These are phyloP conservation scores for Melieria omissa DNA, from an alignment of 2,888 invertebrate species.

Conservation along the genomic window DNA sequence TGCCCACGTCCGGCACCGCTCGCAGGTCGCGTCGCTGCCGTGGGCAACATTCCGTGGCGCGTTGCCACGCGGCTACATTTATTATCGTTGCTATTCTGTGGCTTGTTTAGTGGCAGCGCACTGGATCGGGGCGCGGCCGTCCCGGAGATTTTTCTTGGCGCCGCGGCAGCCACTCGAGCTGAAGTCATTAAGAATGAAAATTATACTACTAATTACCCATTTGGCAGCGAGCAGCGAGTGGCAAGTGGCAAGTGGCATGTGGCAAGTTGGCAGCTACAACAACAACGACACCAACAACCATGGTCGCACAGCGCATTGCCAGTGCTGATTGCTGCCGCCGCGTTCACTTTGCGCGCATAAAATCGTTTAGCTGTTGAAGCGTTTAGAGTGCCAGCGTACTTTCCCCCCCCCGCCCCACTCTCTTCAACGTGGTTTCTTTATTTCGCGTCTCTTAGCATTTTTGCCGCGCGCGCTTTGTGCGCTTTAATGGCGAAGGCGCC, in stretches of 20 bases:
- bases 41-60: neutral
- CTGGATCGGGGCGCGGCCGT: neutral
- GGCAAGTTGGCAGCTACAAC: neutral
- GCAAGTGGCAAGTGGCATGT: neutral
- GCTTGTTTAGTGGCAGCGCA: slow-evolving; percentile 6
- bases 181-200: slow-evolving; percentile 58
- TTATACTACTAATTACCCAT: slow-evolving; percentile 59
- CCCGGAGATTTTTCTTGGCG: slow-evolving; percentile 27
- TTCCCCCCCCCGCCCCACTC: neutral
- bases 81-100: slow-evolving; percentile 19
- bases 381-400: no score
- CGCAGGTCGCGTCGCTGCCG: neutral
- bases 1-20: neutral
- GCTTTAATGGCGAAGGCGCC: neutral
- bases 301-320: neutral
- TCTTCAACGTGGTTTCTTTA: neutral
- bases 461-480: neutral
- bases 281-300: neutral
- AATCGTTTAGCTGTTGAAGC: no score
- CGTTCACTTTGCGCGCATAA: neutral
- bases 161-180: slow-evolving; percentile 40
- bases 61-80: neutral
- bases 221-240: slow-evolving; percentile 45
- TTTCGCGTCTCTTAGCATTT: neutral
- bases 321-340: neutral